A percentile compares a stretch with the other conserved stretches of the same genome.
Evolutionary conservation across 2,888 invertebrate genomes (phyloP).

Genomic region (Shargacucullia verbasci): DNA sequence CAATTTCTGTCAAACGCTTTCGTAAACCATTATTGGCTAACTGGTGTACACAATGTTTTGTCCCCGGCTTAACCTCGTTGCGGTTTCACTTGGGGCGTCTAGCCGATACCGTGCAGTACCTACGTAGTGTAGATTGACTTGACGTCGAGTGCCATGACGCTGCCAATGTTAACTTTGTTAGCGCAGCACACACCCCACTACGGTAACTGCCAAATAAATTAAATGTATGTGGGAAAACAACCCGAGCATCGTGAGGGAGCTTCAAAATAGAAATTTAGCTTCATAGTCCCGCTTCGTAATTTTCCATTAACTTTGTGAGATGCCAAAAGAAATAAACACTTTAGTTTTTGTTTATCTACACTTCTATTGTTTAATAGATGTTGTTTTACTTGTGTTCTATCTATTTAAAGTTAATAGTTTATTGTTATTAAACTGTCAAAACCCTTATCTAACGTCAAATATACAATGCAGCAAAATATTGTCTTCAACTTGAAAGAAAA

Average conservation of each 20-base stretch:
- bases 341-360: slow-evolving; percentile 15
- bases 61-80: not conserved
- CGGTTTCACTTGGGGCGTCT: slow-evolving; percentile 3
- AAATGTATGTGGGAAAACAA: slow-evolving; percentile 16
- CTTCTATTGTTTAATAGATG: no score
- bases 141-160: slow-evolving; percentile 20
- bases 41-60: not conserved
- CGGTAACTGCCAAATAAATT: slow-evolving; percentile 39
- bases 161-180: slow-evolving; percentile 30
- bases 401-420: no score
- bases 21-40: no score
- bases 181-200: slow-evolving; percentile 40
- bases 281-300: slow-evolving; percentile 29
- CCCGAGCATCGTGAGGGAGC: slow-evolving; percentile 3
- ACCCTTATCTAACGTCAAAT: not conserved
- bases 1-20: no score
- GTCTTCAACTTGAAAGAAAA: not conserved
- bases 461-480: not conserved
- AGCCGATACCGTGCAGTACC: not conserved
- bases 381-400: no score
- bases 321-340: slow-evolving; percentile 5
- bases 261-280: slow-evolving; percentile 42
- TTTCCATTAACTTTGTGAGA: slow-evolving; percentile 19
- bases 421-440: not conserved
- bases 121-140: slow-evolving; percentile 19